Evolutionary conservation across 2,888 invertebrate genomes (phyloP).

Genomic region (Hofmannophila pseudospretella): DNA sequence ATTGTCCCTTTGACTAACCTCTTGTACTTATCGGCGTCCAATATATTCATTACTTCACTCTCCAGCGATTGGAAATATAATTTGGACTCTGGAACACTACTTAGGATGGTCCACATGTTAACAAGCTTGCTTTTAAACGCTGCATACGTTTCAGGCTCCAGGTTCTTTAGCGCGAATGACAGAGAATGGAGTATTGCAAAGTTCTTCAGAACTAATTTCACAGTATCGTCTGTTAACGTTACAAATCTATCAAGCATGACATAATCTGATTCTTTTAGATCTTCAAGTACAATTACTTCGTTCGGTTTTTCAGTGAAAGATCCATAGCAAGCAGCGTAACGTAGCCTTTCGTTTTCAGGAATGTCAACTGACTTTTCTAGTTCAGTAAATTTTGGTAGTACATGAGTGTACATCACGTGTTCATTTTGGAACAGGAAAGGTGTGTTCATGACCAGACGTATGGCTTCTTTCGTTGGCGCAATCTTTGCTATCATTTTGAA

Average conservation of each 20-base stretch:
- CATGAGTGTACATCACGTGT: conserved; percentile 26
- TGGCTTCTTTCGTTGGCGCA: neutral
- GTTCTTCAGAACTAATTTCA: conserved; percentile 27
- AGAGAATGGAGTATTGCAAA: conserved; percentile 32
- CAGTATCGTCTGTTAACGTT: conserved; percentile 3
- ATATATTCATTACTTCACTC: conserved; percentile 1
- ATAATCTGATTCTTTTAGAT: conserved; percentile 25
- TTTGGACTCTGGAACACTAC: neutral
- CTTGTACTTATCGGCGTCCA: conserved; percentile 2
- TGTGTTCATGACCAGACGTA: neutral
- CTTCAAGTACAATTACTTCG: conserved; percentile 40
- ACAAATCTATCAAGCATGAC: conserved; percentile 28
- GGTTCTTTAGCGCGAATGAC: conserved; percentile 29
- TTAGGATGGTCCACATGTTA: conserved; percentile 12
- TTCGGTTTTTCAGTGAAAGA: conserved; percentile 21
- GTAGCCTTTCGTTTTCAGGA: conserved; percentile 24
- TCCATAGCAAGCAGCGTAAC: conserved; percentile 34
- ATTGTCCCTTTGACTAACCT: neutral
- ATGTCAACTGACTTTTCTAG: conserved; percentile 23
- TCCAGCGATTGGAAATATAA: conserved; percentile 8
- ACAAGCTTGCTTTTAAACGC: conserved; percentile 15
- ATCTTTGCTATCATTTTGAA: conserved; percentile 28
- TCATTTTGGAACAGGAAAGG: neutral
- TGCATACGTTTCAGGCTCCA: conserved; percentile 22
- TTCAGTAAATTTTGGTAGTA: conserved; percentile 29